These are phyloP conservation scores for Pontoporia blainvillei DNA, from an alignment of 2,113 vertebrate species.

Conservation along the genomic window DNA sequence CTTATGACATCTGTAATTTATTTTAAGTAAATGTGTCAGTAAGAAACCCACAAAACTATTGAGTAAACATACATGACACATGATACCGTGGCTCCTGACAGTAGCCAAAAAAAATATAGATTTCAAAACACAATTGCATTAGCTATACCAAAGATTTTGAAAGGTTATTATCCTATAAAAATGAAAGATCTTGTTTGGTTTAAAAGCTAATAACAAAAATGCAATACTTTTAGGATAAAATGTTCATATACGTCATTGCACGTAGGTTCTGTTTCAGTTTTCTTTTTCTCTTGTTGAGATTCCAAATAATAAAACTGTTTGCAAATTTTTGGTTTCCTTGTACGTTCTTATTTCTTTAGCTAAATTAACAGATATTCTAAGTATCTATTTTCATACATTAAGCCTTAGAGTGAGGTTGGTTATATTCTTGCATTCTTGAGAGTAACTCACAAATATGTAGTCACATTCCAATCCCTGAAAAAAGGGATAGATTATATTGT, in stretches of 20 bases:
- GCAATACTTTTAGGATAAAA: not conserved
- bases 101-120: not conserved
- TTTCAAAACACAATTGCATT: not conserved
- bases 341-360: not conserved
- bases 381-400: not conserved
- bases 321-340: not conserved
- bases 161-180: not conserved
- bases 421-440: not conserved
- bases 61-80: not conserved
- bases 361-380: not conserved
- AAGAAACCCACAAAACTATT: not conserved
- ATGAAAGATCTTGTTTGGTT: not conserved
- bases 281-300: not conserved
- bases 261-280: not conserved
- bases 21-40: not conserved
- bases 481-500: not conserved
- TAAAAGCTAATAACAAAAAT: not conserved
- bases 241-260: not conserved
- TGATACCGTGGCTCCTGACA: not conserved
- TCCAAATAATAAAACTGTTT: conserved; percentile 23
- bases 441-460: not conserved
- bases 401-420: not conserved
- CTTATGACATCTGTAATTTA: not conserved
- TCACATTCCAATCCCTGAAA: not conserved
- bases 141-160: not conserved